Base-by-base conservation (phyloP, 2,113 vertebrate species). In the Rhinoptilus africanus region DNA sequence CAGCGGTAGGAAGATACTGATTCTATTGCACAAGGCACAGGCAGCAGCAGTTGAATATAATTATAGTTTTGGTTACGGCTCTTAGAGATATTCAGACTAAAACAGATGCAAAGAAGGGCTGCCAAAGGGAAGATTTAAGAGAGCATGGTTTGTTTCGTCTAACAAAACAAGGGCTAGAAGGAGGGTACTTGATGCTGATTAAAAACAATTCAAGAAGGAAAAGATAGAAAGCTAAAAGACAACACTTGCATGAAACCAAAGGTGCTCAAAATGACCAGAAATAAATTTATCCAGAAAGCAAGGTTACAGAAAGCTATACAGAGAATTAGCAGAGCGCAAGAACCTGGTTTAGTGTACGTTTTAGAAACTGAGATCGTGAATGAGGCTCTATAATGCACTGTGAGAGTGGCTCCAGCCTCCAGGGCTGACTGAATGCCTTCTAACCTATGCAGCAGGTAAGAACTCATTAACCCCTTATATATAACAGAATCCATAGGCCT, bases 21-120 rank as follows among this genome's bases (percentile, higher is more conserved):
- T 67, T 89, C 18, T 86, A 1, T 35, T 84, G 59, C 72, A 81
- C 27, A 60, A 56, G 76, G 53, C 9, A 2, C 41, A 64, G 68
- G 45, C 89, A 74, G 56, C 64, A 82, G 6, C 64, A 77, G 59
- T 86, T 53, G 68, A 81, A 83, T 91, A n/a, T 77, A 91, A 89
- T 77, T 95, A 86, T 12, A 77, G 54, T 84, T 96, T 94, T 87
- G 59, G 68, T 91, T 68, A 66, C 67, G 69, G 57, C 53, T 91
- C 27, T 84, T 84, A 62, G 24, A 76, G 8, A 66, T 86, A 89
- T 17, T 93, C 74, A 96, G 66, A 68, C 51, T 92, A 85, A 92
- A 94, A 75, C 85, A 94, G 89, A 95, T 91, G 88, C 85, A 75
- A 88, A 93, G 88, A 94, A 93, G 14, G 26, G 69, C 69, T 96